Evolutionary conservation across 2,888 invertebrate species (phyloP).

Genomic region (Empis livida): DNA sequence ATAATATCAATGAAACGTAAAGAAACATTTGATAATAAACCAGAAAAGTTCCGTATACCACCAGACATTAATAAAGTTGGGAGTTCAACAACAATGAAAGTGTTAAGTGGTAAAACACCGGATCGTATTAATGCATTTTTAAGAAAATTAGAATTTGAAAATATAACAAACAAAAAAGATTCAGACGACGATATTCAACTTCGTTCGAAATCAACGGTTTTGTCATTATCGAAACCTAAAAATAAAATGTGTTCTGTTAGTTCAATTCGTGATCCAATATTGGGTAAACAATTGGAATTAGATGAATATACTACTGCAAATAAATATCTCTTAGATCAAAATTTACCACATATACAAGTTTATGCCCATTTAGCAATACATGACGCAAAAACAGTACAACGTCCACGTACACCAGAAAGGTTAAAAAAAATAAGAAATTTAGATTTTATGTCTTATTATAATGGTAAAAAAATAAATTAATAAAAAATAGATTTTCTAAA

Average conservation of each 20-base stretch:
- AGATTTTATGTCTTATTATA: constrained; percentile 23
- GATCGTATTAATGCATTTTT: constrained; percentile 5
- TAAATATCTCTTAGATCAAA: constrained; percentile 42
- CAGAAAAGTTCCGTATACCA: constrained; percentile 46
- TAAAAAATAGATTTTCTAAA: too few relatives aligned
- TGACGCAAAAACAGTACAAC: constrained; percentile 41
- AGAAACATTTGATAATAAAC: constrained; percentile 15
- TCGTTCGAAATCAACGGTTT: constrained; percentile 21
- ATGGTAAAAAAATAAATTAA: constrained; percentile 2
- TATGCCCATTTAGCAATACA: constrained; percentile 53
- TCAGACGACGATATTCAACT: constrained; percentile 4
- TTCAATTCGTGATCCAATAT: constrained; percentile 41
- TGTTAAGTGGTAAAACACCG: constrained; percentile 27
- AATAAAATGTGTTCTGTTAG: constrained; percentile 36
- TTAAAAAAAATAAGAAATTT: constrained; percentile 33
- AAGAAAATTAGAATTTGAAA: neutral
- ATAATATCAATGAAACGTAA: constrained; percentile 45
- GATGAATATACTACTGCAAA: constrained; percentile 29
- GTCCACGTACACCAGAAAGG: constrained; percentile 42
- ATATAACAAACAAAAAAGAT: neutral
- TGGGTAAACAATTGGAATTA: constrained; percentile 46
- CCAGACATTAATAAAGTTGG: constrained; percentile 60
- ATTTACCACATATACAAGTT: constrained; percentile 52
- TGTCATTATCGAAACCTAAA: too few relatives aligned
- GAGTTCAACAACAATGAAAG: constrained; percentile 66